A percentile compares a stretch with the other conserved stretches of the same genome.
These are phyloP conservation scores for Hydrolagus affinis DNA, from an alignment of 2,113 vertebrate genomes.

Conservation along the genomic window DNA sequence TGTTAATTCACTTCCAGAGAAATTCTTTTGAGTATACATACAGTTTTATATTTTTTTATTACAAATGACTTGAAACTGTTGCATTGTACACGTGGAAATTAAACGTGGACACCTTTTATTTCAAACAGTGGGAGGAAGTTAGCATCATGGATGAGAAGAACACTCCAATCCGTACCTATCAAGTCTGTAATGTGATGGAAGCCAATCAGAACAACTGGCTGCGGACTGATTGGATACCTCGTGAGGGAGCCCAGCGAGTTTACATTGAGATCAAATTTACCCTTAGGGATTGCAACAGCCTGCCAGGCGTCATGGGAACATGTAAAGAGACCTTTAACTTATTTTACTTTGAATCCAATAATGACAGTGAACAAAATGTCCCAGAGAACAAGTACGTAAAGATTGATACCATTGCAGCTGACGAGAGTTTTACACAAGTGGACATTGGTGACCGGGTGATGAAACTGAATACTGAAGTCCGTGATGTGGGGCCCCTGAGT, in stretches of 20 bases:
- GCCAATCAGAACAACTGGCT: slow-evolving; percentile 96
- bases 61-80: too few relatives aligned
- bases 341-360: slow-evolving; percentile 93
- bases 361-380: slow-evolving; percentile 83
- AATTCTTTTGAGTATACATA: not conserved
- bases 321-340: slow-evolving; percentile 99
- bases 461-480: slow-evolving; percentile 93
- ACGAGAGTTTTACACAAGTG: slow-evolving; percentile 97
- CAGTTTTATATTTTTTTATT: not conserved
- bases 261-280: slow-evolving; percentile 99
- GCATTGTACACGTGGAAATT: not conserved
- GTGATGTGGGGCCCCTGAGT: slow-evolving; percentile 79
- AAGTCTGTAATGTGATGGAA: slow-evolving; percentile 98
- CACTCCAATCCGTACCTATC: slow-evolving; percentile 92
- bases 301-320: slow-evolving; percentile 92
- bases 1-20: not conserved
- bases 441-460: slow-evolving; percentile 96
- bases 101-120: slow-evolving; percentile 25
- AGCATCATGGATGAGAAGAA: slow-evolving; percentile 99
- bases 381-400: slow-evolving; percentile 87
- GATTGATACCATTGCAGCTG: slow-evolving; percentile 91
- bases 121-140: slow-evolving; percentile 90
- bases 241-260: slow-evolving; percentile 83
- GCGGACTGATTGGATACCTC: slow-evolving; percentile 92
- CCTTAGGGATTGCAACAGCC: slow-evolving; percentile 91